Evolutionary conservation across 2,113 vertebrate genomes (phyloP).

Genomic region (Corythaeola cristata): DNA sequence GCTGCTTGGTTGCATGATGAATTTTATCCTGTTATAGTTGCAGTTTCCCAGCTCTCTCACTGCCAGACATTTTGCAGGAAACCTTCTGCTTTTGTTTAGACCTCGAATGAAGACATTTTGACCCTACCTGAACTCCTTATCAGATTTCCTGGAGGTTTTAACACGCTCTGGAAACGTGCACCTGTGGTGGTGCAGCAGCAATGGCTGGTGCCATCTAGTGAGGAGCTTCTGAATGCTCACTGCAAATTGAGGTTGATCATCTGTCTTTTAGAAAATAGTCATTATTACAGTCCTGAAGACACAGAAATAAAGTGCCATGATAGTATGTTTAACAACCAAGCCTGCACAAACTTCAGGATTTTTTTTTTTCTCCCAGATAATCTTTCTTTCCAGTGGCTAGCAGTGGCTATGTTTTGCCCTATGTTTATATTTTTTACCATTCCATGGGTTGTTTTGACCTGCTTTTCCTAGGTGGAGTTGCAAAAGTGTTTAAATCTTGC

Average conservation of each 20-base stretch:
- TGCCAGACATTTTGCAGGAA: neutral
- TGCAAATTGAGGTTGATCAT: neutral
- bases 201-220: slow-evolving; percentile 58
- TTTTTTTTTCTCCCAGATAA: neutral
- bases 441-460: neutral
- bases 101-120: neutral
- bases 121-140: neutral
- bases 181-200: neutral
- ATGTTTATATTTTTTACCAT: neutral
- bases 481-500: neutral
- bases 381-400: neutral
- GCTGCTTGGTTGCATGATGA: neutral
- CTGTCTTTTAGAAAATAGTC: neutral
- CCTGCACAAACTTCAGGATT: neutral
- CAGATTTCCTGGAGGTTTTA: neutral
- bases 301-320: neutral
- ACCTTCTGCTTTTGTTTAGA: neutral
- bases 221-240: neutral
- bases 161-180: neutral
- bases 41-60: neutral
- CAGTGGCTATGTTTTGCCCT: neutral
- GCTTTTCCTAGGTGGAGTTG: neutral
- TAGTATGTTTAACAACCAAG: neutral
- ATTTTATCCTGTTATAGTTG: neutral
- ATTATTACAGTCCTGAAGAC: neutral